Conservation (phyloP, 2,888 invertebrate genomes). For the Poecilobothrus nobilitatus region DNA sequence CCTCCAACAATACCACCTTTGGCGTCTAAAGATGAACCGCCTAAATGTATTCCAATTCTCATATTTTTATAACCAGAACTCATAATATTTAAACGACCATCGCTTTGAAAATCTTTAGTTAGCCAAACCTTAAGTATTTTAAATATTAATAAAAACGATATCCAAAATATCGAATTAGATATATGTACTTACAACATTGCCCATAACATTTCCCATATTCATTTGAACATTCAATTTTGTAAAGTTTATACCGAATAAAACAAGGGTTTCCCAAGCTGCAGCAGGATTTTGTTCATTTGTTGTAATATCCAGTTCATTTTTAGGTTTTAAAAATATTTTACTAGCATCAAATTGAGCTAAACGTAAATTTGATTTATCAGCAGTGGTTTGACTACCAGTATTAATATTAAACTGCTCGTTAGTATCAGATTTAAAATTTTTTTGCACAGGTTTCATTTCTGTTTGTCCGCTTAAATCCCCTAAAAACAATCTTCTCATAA, state of each 20-base stretch:
- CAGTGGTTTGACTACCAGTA: neutral
- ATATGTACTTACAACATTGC: conserved; percentile 69
- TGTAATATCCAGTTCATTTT: conserved; percentile 40
- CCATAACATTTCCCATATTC: conserved; percentile 99
- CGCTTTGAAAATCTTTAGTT: conserved; percentile 83
- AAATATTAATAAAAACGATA: conserved; percentile 8
- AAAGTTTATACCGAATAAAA: conserved; percentile 92
- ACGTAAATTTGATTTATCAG: neutral
- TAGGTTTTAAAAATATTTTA: conserved; percentile 46
- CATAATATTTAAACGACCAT: conserved; percentile 86
- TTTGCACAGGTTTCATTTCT: conserved; percentile 18
- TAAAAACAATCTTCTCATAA: conserved; percentile 84
- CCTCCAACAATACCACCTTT: conserved; percentile 97
- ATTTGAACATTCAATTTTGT: conserved; percentile 93
- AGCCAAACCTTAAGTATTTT: conserved; percentile 58
- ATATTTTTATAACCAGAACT: conserved; percentile 91
- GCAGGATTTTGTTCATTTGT: conserved; percentile 51
- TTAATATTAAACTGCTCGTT: conserved; percentile 28
- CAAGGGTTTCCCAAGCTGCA: conserved; percentile 91
- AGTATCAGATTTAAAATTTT: conserved; percentile 17
- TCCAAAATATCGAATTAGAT: neutral
- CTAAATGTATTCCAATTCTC: conserved; percentile 79
- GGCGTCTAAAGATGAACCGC: conserved; percentile 86
- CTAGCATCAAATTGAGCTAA: conserved; percentile 17
- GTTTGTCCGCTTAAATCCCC: conserved; percentile 75